phyloP scores from a whole-genome alignment of 2,888 invertebrate genomes.

The Conomelus anceps region DNA sequence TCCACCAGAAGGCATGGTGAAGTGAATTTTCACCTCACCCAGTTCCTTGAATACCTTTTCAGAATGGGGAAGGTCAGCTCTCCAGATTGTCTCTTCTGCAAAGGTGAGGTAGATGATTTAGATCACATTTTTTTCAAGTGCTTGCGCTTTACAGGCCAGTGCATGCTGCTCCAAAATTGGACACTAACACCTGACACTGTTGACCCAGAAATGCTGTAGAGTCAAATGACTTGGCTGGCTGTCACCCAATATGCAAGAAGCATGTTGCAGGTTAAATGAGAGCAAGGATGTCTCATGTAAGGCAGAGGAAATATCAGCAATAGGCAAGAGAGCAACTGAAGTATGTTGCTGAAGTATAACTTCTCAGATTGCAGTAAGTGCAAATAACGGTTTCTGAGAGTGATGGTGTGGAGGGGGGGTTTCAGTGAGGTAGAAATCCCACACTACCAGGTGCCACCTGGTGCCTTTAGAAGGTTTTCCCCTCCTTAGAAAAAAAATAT shows the following conservation, averaged over 20 bases:
- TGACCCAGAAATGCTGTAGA: not conserved
- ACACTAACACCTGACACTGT: not conserved
- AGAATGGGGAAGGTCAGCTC: constrained; percentile 16
- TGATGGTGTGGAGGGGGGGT: not conserved
- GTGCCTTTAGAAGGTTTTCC: not conserved
- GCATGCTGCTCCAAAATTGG: not conserved
- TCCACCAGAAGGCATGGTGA: constrained; percentile 29
- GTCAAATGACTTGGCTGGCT: not conserved
- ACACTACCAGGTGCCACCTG: not conserved
- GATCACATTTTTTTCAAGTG: constrained; percentile 4
- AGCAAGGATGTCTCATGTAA: no score
- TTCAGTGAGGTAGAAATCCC: not conserved
- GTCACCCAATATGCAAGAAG: not conserved
- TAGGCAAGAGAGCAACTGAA: not conserved
- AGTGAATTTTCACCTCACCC: constrained; percentile 30
- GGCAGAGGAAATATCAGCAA: not conserved
- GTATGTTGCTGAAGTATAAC: not conserved
- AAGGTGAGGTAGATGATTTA: not conserved
- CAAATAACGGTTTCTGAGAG: not conserved
- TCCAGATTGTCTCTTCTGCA: constrained; percentile 12
- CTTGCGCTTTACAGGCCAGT: not conserved
- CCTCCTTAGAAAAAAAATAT: not conserved
- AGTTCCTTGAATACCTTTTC: constrained; percentile 31
- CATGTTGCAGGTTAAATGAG: not conserved
- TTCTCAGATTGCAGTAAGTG: not conserved